Evolutionary conservation across 23 tunicate species (phyloP), one percentile per base, ranked within the genome.

Genomic region (Halocynthia aurantium): DNA sequence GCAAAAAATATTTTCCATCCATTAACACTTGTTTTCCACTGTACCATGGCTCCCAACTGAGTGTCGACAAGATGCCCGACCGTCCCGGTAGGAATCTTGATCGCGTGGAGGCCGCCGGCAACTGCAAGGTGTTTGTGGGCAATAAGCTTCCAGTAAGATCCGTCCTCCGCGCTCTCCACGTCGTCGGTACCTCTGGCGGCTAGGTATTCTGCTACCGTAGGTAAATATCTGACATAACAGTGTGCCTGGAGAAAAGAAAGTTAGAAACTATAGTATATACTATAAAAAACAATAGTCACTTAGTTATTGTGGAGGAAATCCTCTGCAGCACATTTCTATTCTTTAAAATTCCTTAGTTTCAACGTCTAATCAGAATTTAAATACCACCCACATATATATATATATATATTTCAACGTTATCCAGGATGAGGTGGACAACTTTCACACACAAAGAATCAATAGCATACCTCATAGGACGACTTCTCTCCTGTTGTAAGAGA

Each of bases 1-100:
- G 93, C 87, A 50, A 53, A 67, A 50, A 92, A 73, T 6, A 86
- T 77, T 78, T 82, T 74, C 98, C 98, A 92, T 5, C 98, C 98
- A 79, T 92, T 62, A n/a, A 82, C 85, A 52, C 55, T 49, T 8
- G 77, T 73, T 71, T 81, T 85, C 98, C 98, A 92, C 55, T 92
- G 98, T 6, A 92, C 98, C 88, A 92, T 82, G 9, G 86, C 91
- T 12, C 92, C 98, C 12, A 62, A 71, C 22, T 78, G 88, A 19
- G 83, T 81, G 79, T 92, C 85, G 22, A 86, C 70, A 8, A 92
- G 76, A 21, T 78, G 80, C 6, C 98, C 98, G 15, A 92, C 67
- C 6, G 98, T 86, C 6, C 91, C 90, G 51, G 52, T 76, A 21
- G 87, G 80, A 5, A 92, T 50, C 15, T 64, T 80, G 21, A 86